Base-by-base conservation (phyloP, 2,113 vertebrate species). In the Gnathonemus echidnorhynchus region DNA sequence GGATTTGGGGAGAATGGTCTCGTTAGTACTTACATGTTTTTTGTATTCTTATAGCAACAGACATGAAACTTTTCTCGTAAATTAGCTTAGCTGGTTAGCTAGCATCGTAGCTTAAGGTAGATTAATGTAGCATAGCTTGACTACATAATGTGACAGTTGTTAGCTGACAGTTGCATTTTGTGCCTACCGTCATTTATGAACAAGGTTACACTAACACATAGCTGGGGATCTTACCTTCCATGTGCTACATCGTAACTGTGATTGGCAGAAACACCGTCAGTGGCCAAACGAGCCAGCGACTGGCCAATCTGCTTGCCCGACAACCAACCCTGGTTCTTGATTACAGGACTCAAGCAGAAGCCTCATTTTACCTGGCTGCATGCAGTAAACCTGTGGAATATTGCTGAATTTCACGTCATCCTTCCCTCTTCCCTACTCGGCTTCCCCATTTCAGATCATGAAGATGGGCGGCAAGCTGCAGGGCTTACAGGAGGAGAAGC, bases 401-500 rank as follows among this genome's bases (percentile, higher is more conserved):
- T 66, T 9, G 31, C 70, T 35, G 31, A 77, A 8, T 35, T 77
- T 77, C 70, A 17, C 31, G 0, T 15, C 66, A 17, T n/a, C 24
- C 58, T 62, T 62, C 10, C 24, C 8, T 27, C 13, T 31, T 39
- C 31, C 70, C 1, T 4, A 35, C 31, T 77, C 31, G 1, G 15
- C 13, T 2, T 50, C 86, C 1, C 84, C 70, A 35, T 39, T 21
- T 31, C 92, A 98, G 97, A 97, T 98, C 15, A 93, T 96, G 93
- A 98, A 98, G 92, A 95, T 98, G 95, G 96, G 96, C 27, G 97
- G 97, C 90, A 98, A 98, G 91, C 95, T 98, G 24, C 96, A 96
- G 87, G 96, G 96, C 0, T 94, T 98, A 9, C 97, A 98, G 90
- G 97, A 98, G 90, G 97, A 98, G 92, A 98, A 98, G 89, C 97